Conservation (phyloP, 2,888 invertebrate species). For the Apodemia duryi region DNA sequence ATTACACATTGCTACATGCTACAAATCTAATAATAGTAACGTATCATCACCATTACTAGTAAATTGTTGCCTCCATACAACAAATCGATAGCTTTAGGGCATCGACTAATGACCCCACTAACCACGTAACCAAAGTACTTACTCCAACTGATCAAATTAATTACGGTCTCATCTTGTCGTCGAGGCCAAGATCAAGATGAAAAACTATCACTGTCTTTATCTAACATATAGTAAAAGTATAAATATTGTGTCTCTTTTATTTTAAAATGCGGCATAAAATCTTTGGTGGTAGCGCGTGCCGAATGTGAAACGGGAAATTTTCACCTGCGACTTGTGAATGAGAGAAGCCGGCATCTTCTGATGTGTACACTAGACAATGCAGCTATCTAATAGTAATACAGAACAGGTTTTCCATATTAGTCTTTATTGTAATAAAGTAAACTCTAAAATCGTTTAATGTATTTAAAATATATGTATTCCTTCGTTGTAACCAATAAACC, state of each 20-base stretch:
- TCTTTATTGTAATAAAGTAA: not conserved
- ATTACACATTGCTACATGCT: not conserved
- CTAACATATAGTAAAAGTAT: slow-evolving; percentile 35
- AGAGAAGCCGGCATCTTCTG: slow-evolving; percentile 45
- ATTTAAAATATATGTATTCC: slow-evolving; percentile 11
- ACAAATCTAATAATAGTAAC: slow-evolving; percentile 16
- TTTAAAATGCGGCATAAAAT: slow-evolving; percentile 50
- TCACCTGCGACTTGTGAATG: slow-evolving; percentile 66
- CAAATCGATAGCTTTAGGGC: slow-evolving; percentile 25
- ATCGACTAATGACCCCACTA: slow-evolving; percentile 44
- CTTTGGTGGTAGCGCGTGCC: slow-evolving; percentile 64
- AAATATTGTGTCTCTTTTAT: slow-evolving; percentile 32
- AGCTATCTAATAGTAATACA: slow-evolving; percentile 13
- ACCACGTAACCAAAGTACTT: slow-evolving; percentile 47
- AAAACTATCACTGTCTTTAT: slow-evolving; percentile 47
- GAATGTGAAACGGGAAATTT: slow-evolving; percentile 67
- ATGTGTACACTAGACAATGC: slow-evolving; percentile 34
- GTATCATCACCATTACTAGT: slow-evolving; percentile 12
- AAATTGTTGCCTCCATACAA: slow-evolving; percentile 12
- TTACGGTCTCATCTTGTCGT: slow-evolving; percentile 69
- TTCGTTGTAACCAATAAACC: slow-evolving; percentile 24
- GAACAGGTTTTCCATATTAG: not conserved
- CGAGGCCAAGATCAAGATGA: slow-evolving; percentile 48
- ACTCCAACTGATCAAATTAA: slow-evolving; percentile 73
- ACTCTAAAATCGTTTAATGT: slow-evolving; percentile 3